A percentile compares a stretch with the other conserved stretches of the same genome.
Conservation (phyloP, 2,113 vertebrate genomes). For the Dasyornis broadbenti region DNA sequence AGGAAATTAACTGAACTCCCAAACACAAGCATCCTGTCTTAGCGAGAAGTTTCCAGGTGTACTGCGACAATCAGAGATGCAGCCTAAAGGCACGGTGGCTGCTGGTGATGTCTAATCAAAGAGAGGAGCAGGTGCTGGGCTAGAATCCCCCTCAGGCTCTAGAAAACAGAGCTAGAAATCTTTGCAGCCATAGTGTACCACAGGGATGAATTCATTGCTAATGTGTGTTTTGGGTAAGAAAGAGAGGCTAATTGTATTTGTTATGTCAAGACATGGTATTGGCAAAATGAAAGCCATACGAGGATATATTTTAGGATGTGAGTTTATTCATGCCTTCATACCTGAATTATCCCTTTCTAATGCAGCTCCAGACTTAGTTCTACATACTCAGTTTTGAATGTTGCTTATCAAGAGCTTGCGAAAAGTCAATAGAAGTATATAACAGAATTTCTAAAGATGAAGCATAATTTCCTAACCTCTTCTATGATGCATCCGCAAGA, state of each 20-base stretch:
- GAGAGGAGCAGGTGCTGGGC: background rate
- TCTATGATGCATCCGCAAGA: background rate
- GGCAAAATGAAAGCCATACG: background rate
- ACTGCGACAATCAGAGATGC: background rate
- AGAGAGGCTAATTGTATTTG: background rate
- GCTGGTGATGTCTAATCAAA: slow-evolving; percentile 22
- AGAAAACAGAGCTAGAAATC: background rate
- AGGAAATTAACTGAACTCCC: background rate
- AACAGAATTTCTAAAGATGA: background rate
- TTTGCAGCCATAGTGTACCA: background rate
- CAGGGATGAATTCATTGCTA: background rate
- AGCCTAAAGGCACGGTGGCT: background rate
- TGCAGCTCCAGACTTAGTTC: background rate
- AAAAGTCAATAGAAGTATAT: background rate
- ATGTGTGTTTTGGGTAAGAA: background rate
- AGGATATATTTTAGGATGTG: background rate
- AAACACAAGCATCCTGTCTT: background rate
- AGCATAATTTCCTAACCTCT: background rate
- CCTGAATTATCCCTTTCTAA: background rate
- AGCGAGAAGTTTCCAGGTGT: slow-evolving; percentile 17
- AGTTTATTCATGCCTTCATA: background rate
- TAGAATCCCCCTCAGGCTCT: slow-evolving; percentile 4
- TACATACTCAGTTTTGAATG: background rate
- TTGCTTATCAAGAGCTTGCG: background rate
- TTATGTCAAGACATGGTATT: background rate